Conservation (phyloP, 2,797 vertebrate species). For the Notolabrus celidotus region DNA sequence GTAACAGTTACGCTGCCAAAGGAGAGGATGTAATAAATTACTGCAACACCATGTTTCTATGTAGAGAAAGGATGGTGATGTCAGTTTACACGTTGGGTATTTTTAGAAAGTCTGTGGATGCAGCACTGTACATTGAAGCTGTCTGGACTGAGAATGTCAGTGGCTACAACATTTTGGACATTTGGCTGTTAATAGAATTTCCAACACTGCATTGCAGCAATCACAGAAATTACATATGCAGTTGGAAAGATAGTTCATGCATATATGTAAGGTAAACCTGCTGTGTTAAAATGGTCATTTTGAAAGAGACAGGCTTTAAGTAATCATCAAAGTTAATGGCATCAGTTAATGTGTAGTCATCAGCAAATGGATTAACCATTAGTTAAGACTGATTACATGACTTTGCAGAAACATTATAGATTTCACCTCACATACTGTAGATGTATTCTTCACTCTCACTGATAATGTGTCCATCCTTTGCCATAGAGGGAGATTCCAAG, state of each 20-base stretch:
- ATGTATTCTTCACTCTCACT: not conserved
- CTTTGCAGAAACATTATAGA: conserved; percentile 2
- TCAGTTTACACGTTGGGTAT: not conserved
- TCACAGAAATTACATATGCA: not conserved
- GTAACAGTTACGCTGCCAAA: conserved; percentile 48
- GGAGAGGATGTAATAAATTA: conserved; percentile 58
- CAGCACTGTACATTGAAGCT: not conserved
- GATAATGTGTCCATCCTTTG: conserved; percentile 1
- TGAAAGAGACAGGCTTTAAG: not conserved
- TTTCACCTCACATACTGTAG: not conserved
- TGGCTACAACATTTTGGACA: not conserved
- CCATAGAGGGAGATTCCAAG: conserved; percentile 5
- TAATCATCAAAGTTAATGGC: conserved; percentile 11
- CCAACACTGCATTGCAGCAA: not conserved
- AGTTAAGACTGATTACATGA: not conserved
- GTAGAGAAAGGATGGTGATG: conserved; percentile 4
- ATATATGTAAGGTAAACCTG: not conserved
- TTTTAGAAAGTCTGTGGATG: conserved; percentile 6
- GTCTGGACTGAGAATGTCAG: not conserved
- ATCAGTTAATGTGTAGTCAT: not conserved
- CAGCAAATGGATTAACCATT: conserved; percentile 8
- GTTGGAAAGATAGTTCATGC: not conserved
- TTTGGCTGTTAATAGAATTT: not conserved
- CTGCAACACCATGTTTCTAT: conserved; percentile 6
- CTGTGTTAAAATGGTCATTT: not conserved